Evolutionary conservation across 2,113 vertebrate genomes (phyloP), one percentile per base, ranked within the genome.

Genomic region (Heliornis fulica): DNA sequence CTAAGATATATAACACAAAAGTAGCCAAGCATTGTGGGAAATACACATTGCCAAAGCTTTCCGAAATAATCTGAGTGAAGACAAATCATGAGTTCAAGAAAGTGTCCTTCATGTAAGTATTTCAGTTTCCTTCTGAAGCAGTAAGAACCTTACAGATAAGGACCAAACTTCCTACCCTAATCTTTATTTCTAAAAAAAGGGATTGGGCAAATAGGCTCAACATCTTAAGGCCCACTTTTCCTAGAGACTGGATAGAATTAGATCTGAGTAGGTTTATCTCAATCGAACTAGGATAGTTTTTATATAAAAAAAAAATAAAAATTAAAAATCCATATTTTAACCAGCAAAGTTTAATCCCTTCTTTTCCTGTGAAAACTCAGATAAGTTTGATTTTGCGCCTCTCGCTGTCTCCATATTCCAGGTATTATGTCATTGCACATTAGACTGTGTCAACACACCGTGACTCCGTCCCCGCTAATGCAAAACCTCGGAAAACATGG

Each of bases 171-270:
- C 81, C 92, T 93, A 56, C 61, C 71, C 80, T 96, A 97, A 96
- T 96, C 96, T 97, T 96, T 97, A 95, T 77, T 95, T 97, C 91
- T 96, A 94, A 96, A 97, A 96, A 96, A 95, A 95, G 81, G 92
- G 89, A 97, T 83, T 97, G 91, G 84, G 87, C 88, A 97, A 97
- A 95, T 88, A 96, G 76, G 87, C 93, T 97, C 95, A 96, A 63
- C 80, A 96, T 97, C 84, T 95, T 94, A 97, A 95, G 91, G 89
- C 93, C 86, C 86, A 90, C 96, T 96, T 96, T 97, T 97, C 90
- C 90, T 70, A 94, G 93, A 82, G 66, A 95, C 64, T 87, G 91
- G 93, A 95, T 69, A 84, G 96, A 97, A 97, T 97, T 95, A 97
- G 92, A 97, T 96, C 86, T 95, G 70, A 95, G 92, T 80, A 90